These are phyloP conservation scores for Megathymus violae DNA, from an alignment of 1,140 invertebrate genomes.

Conservation along the genomic window DNA sequence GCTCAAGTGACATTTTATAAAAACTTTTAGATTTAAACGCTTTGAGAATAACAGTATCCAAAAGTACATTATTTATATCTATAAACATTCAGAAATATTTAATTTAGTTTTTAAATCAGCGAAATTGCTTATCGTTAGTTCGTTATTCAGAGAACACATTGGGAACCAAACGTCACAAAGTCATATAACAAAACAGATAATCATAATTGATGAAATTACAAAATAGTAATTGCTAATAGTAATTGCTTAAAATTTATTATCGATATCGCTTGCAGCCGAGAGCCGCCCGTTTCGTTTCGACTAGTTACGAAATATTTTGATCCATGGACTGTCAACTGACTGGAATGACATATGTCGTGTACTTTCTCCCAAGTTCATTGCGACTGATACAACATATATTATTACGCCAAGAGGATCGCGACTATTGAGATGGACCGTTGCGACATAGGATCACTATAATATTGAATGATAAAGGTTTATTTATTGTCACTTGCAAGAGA, in stretches of 20 bases:
- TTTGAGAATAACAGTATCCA: no score
- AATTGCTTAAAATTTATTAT: neutral
- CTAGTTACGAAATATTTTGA: conserved; percentile 11
- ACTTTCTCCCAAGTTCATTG: conserved; percentile 23
- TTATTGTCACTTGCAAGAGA: no score
- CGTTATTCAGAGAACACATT: no score
- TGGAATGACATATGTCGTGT: neutral
- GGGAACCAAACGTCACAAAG: no score
- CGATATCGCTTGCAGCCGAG: neutral
- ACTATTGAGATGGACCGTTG: no score
- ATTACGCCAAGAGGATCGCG: no score
- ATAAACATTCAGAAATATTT: no score
- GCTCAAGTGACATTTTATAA: neutral
- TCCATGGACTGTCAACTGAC: conserved; percentile 2
- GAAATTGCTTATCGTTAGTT: no score
- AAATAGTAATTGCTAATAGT: neutral
- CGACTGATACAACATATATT: neutral
- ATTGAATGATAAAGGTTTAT: no score
- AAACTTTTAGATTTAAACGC: neutral
- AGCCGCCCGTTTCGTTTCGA: neutral
- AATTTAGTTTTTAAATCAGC: no score
- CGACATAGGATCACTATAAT: neutral
- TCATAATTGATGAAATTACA: neutral
- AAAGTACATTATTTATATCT: no score
- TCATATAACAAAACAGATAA: neutral